Percentiles rank a stretch among this genome's conserved stretches.
Conservation (phyloP, 2,797 vertebrate species). For the Diceros bicornis region DNA sequence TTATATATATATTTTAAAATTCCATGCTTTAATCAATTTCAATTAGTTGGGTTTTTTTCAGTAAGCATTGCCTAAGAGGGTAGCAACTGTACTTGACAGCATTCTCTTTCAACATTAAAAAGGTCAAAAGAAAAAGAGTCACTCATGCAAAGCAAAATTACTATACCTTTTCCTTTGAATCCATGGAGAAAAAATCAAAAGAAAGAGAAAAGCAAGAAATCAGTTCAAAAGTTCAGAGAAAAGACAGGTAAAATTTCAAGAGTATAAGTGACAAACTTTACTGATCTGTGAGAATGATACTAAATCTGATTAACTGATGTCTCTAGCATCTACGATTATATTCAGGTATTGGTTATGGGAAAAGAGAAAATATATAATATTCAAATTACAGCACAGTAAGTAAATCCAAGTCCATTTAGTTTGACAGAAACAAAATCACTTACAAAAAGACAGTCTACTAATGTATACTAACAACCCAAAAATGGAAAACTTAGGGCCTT, state of each 20-base stretch:
- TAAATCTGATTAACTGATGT: slow-evolving; percentile 10
- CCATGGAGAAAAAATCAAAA: slow-evolving; percentile 89
- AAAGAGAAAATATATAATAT: slow-evolving; percentile 43
- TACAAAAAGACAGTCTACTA: slow-evolving; percentile 50
- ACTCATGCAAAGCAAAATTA: slow-evolving; percentile 87
- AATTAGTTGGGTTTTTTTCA: slow-evolving; percentile 37
- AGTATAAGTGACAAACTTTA: slow-evolving; percentile 50
- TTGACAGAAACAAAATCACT: slow-evolving; percentile 44
- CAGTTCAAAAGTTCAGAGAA: slow-evolving; percentile 83
- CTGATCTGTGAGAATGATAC: slow-evolving; percentile 59
- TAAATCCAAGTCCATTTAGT: slow-evolving; percentile 38
- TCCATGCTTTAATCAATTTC: slow-evolving; percentile 54
- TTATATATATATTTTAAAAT: slow-evolving; percentile 7
- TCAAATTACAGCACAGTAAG: slow-evolving; percentile 37
- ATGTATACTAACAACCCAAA: not conserved
- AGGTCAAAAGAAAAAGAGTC: slow-evolving; percentile 71
- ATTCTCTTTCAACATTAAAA: slow-evolving; percentile 71
- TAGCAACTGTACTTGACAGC: slow-evolving; percentile 34
- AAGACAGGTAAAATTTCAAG: slow-evolving; percentile 73
- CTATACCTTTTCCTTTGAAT: slow-evolving; percentile 97
- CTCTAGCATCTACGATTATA: slow-evolving; percentile 34
- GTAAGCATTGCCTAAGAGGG: slow-evolving; percentile 34
- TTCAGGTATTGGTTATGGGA: not conserved
- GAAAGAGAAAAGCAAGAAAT: slow-evolving; percentile 89
- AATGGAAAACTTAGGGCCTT: not conserved